phyloP scores from a whole-genome alignment of 2,797 vertebrate genomes.

The Poeciliopsis turneri region DNA sequence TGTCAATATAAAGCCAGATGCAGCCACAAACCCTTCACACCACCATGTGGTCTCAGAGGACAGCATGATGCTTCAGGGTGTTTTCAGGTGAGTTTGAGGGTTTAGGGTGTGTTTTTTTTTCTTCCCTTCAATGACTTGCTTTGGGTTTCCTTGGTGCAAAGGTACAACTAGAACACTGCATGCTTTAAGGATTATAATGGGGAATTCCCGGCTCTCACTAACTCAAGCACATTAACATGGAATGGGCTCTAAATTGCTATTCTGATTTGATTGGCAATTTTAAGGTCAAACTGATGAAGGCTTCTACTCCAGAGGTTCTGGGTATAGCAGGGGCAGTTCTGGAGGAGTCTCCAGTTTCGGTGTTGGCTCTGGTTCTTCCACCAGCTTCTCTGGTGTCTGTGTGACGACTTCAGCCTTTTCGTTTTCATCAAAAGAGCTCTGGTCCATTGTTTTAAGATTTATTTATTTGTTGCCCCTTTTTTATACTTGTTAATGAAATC shows the following conservation, averaged over 20 bases:
- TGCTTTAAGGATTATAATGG: background rate
- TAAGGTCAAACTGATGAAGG: background rate
- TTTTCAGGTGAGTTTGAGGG: slow-evolving; percentile 2
- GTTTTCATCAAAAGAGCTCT: too few relatives aligned
- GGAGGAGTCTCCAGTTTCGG: background rate
- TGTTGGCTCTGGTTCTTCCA: background rate
- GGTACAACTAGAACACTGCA: background rate
- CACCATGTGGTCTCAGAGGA: too few relatives aligned
- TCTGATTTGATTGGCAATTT: too few relatives aligned
- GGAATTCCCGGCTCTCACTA: too few relatives aligned
- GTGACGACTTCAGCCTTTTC: too few relatives aligned
- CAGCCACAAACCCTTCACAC: too few relatives aligned
- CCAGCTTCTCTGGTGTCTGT: background rate
- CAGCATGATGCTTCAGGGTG: background rate
- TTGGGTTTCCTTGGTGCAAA: background rate
- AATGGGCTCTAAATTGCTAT: background rate
- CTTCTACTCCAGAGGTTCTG: background rate
- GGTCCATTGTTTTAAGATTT: too few relatives aligned
- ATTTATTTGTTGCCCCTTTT: too few relatives aligned
- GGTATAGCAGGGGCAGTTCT: background rate
- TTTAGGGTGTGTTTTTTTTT: background rate
- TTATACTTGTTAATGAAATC: too few relatives aligned
- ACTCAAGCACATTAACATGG: background rate
- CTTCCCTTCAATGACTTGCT: too few relatives aligned
- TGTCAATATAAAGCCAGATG: too few relatives aligned